Evolutionary conservation across 1,140 invertebrate species (phyloP).

Genomic region (Meloidogyne chitwoodi): DNA sequence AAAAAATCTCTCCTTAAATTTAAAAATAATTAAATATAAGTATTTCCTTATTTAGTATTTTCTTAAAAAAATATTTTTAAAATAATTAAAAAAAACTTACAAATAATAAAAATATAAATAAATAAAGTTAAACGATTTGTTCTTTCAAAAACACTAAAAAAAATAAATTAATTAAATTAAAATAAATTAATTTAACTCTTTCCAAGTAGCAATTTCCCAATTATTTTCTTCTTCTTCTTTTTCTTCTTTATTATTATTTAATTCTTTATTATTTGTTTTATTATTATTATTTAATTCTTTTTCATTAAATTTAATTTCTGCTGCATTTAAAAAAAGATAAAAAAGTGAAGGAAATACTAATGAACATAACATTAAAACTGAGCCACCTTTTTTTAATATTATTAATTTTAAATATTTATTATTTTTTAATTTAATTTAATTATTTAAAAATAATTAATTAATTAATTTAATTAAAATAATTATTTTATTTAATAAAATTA

Average conservation of each 20-base stretch:
- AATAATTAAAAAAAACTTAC: slow-evolving; percentile 33
- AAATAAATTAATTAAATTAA: background rate
- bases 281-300: background rate
- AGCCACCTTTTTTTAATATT: slow-evolving; percentile 66
- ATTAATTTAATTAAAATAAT: too few species aligned
- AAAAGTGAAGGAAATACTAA: slow-evolving; percentile 60
- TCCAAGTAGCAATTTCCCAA: slow-evolving; percentile 16
- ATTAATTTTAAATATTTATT: background rate
- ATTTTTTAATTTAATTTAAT: background rate
- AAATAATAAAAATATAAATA: slow-evolving; percentile 40
- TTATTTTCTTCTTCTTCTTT: slow-evolving; percentile 17
- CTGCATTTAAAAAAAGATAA: slow-evolving; percentile 47
- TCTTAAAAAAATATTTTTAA: background rate
- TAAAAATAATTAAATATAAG: too few species aligned
- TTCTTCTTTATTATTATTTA: background rate
- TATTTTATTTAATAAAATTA: too few species aligned
- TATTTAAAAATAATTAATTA: background rate
- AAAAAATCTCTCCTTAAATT: too few species aligned
- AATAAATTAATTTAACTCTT: slow-evolving; percentile 6
- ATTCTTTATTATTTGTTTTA: background rate
- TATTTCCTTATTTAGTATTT: too few species aligned
- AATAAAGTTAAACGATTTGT: slow-evolving; percentile 33
- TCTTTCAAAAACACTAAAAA: slow-evolving; percentile 40
- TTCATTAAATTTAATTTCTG: slow-evolving; percentile 15
- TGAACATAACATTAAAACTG: slow-evolving; percentile 65